Evolutionary conservation across 2,888 invertebrate species (phyloP).

Genomic region (Pterostichus madidus): DNA sequence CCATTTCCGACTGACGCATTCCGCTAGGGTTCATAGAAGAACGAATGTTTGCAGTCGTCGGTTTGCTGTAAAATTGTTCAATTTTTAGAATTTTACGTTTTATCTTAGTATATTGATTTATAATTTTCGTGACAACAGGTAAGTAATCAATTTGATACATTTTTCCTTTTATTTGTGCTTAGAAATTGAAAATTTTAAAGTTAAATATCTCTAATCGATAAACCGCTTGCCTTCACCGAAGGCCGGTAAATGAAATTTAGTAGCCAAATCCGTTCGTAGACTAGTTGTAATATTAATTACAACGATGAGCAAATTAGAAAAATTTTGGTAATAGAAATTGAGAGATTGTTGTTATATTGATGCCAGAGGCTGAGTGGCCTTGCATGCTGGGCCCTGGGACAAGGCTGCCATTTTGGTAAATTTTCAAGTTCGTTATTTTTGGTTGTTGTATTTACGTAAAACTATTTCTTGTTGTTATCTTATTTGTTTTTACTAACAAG

Average conservation of each 20-base stretch:
- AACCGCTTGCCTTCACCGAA: conserved; percentile 43
- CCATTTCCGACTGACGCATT: conserved; percentile 64
- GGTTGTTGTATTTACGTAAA: not conserved
- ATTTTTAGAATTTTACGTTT: conserved; percentile 57
- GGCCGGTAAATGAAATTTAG: conserved; percentile 43
- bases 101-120: conserved; percentile 59
- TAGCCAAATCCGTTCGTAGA: conserved; percentile 30
- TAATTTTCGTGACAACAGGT: conserved; percentile 61
- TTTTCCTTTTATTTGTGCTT: conserved; percentile 39
- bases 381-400: conserved; percentile 60
- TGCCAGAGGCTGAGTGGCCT: conserved; percentile 59
- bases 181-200: conserved; percentile 25
- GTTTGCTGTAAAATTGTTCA: conserved; percentile 33
- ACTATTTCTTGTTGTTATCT: not conserved
- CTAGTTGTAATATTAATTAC: conserved; percentile 11
- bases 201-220: conserved; percentile 27
- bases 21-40: conserved; percentile 27
- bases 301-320: not conserved
- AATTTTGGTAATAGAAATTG: conserved; percentile 2
- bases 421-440: conserved; percentile 8
- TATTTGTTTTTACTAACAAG: conserved; percentile 12
- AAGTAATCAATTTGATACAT: conserved; percentile 40
- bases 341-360: conserved; percentile 22
- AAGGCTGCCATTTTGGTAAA: conserved; percentile 45
- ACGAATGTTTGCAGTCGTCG: conserved; percentile 19